Conservation (phyloP, 2,797 vertebrate genomes). For the Sarcophilus harrisii region DNA sequence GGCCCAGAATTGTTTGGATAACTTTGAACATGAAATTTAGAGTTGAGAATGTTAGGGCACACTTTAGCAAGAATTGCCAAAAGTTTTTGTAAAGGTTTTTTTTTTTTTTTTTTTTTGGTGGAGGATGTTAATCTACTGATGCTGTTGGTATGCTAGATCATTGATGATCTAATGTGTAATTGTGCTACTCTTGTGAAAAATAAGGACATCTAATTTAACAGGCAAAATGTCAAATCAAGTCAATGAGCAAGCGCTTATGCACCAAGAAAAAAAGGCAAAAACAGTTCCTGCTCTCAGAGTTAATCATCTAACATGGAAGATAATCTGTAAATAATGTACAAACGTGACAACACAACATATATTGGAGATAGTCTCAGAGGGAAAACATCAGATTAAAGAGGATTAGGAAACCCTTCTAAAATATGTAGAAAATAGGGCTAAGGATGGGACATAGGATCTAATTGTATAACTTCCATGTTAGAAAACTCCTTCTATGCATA, state of each 20-base stretch:
- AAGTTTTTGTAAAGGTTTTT: constrained; percentile 13
- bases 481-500: not conserved
- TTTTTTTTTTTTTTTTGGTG: not conserved
- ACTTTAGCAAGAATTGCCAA: constrained; percentile 16
- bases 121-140: not conserved
- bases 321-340: not conserved
- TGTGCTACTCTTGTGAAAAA: constrained; percentile 39
- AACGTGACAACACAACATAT: not conserved
- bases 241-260: not conserved
- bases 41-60: not conserved
- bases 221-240: constrained; percentile 42
- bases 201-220: constrained; percentile 37
- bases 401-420: not conserved
- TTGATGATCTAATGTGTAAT: constrained; percentile 29
- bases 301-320: not conserved
- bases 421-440: not conserved
- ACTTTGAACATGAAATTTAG: constrained; percentile 18
- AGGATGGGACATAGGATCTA: not conserved
- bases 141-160: not conserved
- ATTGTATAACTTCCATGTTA: not conserved
- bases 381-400: not conserved
- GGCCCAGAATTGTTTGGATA: constrained; percentile 35
- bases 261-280: not conserved
- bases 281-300: not conserved
- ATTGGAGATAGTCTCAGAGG: not conserved